A percentile compares a stretch with the other conserved stretches of the same genome.
Conservation (phyloP, 2,888 invertebrate genomes). For the Chymomyza fuscimana region DNA sequence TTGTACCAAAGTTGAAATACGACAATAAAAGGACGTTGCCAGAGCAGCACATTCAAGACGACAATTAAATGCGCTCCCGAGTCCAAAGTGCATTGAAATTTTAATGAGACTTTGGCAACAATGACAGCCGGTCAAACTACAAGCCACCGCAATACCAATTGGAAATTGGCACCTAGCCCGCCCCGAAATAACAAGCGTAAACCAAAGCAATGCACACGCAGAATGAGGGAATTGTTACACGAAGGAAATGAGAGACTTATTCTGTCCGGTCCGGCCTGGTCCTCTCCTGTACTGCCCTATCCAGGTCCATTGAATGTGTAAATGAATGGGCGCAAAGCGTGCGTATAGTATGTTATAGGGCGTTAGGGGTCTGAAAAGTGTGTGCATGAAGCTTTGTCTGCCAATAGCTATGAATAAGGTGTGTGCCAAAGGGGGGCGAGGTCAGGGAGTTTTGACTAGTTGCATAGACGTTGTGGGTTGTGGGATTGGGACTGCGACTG, state of each 20-base stretch:
- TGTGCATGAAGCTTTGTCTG: not conserved
- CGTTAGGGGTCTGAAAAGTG: not conserved
- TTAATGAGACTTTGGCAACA: conserved; percentile 48
- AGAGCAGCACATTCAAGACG: conserved; percentile 13
- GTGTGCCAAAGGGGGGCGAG: not conserved
- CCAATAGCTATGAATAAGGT: not conserved
- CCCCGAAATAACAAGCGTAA: conserved; percentile 18
- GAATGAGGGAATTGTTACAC: conserved; percentile 43
- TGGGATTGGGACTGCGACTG: not conserved
- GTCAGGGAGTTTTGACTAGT: not conserved
- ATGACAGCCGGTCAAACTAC: conserved; percentile 26
- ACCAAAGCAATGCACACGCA: conserved; percentile 58
- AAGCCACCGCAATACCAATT: conserved; percentile 56
- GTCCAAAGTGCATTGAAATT: conserved; percentile 37
- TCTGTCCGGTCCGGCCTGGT: not conserved
- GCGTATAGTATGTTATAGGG: not conserved
- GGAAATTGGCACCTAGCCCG: conserved; percentile 42
- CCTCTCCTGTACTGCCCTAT: too few relatives aligned
- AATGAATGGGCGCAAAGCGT: conserved; percentile 39
- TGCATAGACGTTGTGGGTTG: not conserved
- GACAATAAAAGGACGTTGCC: not conserved
- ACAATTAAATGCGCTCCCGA: conserved; percentile 44
- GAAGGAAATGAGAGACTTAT: conserved; percentile 13
- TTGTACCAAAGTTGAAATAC: not conserved
- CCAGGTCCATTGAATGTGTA: conserved; percentile 35